Evolutionary conservation across 1,140 invertebrate genomes (phyloP).

Genomic region (Listronotus bonariensis): DNA sequence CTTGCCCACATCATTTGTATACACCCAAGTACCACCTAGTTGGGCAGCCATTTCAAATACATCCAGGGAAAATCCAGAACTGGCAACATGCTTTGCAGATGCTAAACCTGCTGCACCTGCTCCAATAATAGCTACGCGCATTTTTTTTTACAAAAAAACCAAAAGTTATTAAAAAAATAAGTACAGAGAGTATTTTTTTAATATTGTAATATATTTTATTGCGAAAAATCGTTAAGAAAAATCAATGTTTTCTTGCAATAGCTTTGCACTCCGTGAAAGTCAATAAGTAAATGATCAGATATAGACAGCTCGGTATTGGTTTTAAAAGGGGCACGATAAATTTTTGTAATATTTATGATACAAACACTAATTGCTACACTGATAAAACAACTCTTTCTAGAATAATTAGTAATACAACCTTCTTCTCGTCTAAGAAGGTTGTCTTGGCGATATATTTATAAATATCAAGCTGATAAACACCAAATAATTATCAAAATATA

Average conservation of each 20-base stretch:
- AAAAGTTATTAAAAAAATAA: background rate
- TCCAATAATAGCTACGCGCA: slow-evolving; percentile 67
- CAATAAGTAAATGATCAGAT: slow-evolving; percentile 14
- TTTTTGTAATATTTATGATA: slow-evolving; percentile 6
- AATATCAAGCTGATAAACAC: too few relatives aligned
- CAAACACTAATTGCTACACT: background rate
- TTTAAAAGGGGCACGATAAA: slow-evolving; percentile 11
- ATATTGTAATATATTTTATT: background rate
- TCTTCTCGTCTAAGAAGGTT: too few relatives aligned
- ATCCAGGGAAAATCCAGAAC: slow-evolving; percentile 56
- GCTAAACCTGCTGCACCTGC: slow-evolving; percentile 70
- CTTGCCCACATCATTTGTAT: slow-evolving; percentile 69
- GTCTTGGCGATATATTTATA: too few relatives aligned
- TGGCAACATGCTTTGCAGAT: slow-evolving; percentile 59
- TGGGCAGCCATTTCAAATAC: slow-evolving; percentile 74
- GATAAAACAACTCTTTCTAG: background rate
- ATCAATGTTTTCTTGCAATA: background rate
- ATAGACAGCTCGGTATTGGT: slow-evolving; percentile 2
- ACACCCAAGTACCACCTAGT: slow-evolving; percentile 91
- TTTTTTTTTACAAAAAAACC: slow-evolving; percentile 39
- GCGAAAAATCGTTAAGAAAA: background rate
- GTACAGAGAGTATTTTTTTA: background rate
- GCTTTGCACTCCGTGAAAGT: slow-evolving; percentile 16
- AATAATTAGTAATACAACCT: too few relatives aligned
- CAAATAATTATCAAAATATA: too few relatives aligned